These are phyloP conservation scores for Marmota monax DNA, from an alignment of 2,113 vertebrate species.

Conservation along the genomic window DNA sequence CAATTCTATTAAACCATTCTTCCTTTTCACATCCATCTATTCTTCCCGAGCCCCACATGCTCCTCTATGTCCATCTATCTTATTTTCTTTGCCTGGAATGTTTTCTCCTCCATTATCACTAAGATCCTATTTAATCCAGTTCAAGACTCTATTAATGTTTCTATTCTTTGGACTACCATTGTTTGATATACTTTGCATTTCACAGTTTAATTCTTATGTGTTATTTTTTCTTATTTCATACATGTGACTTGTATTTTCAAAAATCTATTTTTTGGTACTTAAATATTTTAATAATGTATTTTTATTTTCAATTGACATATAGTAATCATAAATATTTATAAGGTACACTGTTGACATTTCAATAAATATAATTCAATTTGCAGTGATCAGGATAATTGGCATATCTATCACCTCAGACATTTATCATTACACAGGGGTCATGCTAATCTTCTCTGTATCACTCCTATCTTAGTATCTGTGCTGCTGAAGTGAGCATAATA, in stretches of 20 bases:
- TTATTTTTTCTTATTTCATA: constrained; percentile 26
- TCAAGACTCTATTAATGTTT: neutral
- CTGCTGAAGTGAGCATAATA: neutral
- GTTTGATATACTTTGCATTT: neutral
- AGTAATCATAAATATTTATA: neutral
- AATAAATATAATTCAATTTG: neutral
- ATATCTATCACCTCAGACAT: constrained; percentile 9
- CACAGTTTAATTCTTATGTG: neutral
- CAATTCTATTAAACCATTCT: neutral
- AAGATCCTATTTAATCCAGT: neutral
- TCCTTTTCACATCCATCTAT: neutral
- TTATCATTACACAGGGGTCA: neutral
- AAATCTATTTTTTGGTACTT: neutral
- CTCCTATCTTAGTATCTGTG: neutral
- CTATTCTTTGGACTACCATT: neutral
- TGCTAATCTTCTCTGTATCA: neutral
- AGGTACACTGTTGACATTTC: neutral
- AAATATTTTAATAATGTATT: neutral
- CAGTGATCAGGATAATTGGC: neutral
- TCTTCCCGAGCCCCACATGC: neutral
- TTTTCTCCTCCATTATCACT: neutral
- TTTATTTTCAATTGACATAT: neutral
- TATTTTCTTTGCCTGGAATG: neutral
- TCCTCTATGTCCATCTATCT: neutral
- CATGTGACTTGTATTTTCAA: neutral